Evolutionary conservation across 2,797 vertebrate species (phyloP).

Genomic region (Enteromius trimaculatus): DNA sequence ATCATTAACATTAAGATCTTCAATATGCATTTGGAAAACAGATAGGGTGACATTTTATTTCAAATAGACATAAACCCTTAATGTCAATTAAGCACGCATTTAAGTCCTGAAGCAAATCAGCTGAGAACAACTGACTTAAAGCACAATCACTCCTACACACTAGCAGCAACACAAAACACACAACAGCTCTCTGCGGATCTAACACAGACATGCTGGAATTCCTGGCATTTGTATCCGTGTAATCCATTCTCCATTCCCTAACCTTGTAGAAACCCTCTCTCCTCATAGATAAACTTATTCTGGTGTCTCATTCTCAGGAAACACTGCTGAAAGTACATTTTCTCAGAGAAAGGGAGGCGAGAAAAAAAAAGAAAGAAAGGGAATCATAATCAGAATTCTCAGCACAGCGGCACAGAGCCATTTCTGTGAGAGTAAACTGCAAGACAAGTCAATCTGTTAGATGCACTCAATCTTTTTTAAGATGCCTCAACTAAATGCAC

Average conservation of each 20-base stretch:
- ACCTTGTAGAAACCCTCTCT: conserved; percentile 52
- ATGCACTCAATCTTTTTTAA: conserved; percentile 55
- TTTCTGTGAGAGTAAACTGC: conserved; percentile 49
- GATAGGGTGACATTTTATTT: not conserved
- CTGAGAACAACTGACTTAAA: not conserved
- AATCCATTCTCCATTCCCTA: conserved; percentile 46
- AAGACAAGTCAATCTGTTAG: conserved; percentile 54
- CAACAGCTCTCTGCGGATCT: conserved; percentile 43
- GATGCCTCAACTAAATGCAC: conserved; percentile 55
- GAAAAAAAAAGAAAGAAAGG: not conserved
- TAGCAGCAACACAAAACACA: conserved; percentile 31
- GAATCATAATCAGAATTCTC: conserved; percentile 47
- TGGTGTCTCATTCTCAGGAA: conserved; percentile 40
- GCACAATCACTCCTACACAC: conserved; percentile 20
- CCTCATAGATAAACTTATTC: conserved; percentile 39
- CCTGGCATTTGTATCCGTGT: conserved; percentile 58
- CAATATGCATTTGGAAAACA: not conserved
- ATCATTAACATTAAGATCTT: not conserved
- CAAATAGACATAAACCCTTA: not conserved
- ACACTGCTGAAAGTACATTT: conserved; percentile 37
- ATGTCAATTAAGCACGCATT: not conserved
- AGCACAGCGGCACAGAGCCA: conserved; percentile 42
- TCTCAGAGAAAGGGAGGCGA: not conserved
- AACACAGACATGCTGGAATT: conserved; percentile 48
- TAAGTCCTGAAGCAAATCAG: not conserved